Base-by-base conservation (phyloP, 2,113 vertebrate species). In the Oryctolagus cuniculus region DNA sequence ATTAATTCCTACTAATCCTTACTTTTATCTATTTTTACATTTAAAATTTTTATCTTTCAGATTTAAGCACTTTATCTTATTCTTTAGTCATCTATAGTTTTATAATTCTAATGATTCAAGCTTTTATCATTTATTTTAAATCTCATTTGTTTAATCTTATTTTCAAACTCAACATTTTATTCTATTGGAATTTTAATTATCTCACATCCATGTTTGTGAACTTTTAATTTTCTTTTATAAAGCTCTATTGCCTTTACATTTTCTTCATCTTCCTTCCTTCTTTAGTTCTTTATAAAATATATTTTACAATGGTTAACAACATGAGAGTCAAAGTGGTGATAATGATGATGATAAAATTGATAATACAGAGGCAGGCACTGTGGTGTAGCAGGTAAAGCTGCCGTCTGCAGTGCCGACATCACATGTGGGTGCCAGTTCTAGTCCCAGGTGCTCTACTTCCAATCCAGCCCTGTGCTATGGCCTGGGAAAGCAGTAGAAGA, bases 1-100 rank as follows among this genome's bases (percentile, higher is more conserved):
- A 95, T 85, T 96, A 95, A 93, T 85, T 75, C 75, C 77, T 90
- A 94, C 77, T 96, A 95, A 97, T 82, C 78, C 83, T 93, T 91
- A 87, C 58, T 94, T 88, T 89, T 96, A 92, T 78, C 72, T 97
- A 83, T 90, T 87, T 97, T 96, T 95, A 93, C 64, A 92, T 87
- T 58, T 95, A 92, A 96, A 95, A 95, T 44, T 82, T 96, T 92
- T 83, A 93, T 96, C 94, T 94, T 93, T 69, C 21, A 21, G 51
- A 51, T 53, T 94, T 88, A 96, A 93, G 77, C 80, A 88, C 84
- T 95, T 92, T 96, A 94, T 87, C 75, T 91, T 93, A 87, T 91
- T 93, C 75, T 94, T 97, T 96, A 94, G 93, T 96, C 58, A 91
- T 86, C 58, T 74, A 53, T 73, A 90, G 66, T 73, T 94, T 89